Base-by-base conservation (phyloP, 2,888 invertebrate species). In the Hydriomena furcata region DNA sequence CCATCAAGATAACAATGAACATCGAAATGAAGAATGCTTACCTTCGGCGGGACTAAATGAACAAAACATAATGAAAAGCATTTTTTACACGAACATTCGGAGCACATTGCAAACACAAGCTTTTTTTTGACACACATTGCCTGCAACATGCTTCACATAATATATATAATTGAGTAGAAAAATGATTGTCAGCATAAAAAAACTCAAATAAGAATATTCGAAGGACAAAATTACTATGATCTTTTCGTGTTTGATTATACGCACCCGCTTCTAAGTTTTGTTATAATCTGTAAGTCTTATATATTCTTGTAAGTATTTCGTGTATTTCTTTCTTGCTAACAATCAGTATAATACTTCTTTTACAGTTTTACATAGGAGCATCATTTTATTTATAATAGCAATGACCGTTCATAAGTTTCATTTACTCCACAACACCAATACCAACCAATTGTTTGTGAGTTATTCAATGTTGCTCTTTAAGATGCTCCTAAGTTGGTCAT, bases 41-140 rank as follows among this genome's bases (percentile, higher is more conserved):
- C 52, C 52, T 47, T 52, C 30, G 12, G 21, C 30, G n/a, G 34
- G 21, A 38, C 37, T 49, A 49, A 42, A 54, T 32, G 32, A 42
- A 41, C 8, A 35, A 38, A 52, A 47, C 28, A 23, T 52, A 20
- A 46, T n/a, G 62, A 70, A 61, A 65, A 60, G 48, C 62, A 42
- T 52, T 51, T 55, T 63, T 61, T 52, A 73, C 71, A 73, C 71
- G 72, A 71, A 74, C 78, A 79, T 74, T 63, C 73, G 73, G 65
- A 71, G 69, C 72, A 76, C 72, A 73, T 73, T 68, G 74, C 73
- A 75, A 67, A 69, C 68, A 63, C 64, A 79, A 77, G 79, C 79
- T 62, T 64, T 62, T 62, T 57, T 61, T 65, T 70, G 54, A 68
- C 64, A 71, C 66, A 71, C 66, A 78, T 64, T 63, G 76, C 71